Base-by-base conservation (phyloP, 2,113 vertebrate genomes). In the Brachypteracias leptosomus region DNA sequence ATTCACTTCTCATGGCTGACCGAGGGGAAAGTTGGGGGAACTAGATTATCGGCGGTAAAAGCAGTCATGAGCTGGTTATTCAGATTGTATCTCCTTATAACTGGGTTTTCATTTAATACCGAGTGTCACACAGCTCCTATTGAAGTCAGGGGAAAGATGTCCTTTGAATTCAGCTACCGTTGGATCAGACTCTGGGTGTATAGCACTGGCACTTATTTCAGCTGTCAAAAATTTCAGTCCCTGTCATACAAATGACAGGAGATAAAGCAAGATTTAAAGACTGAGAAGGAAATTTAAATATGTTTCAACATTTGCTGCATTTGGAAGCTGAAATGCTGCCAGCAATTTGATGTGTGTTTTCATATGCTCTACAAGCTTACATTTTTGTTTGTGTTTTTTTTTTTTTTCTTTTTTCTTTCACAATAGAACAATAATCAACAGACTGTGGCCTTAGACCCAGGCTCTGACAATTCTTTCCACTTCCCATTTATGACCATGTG, bases 401-500 rank as follows among this genome's bases (percentile, higher is more conserved):
- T 49, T 85, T 94, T 81, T 95, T 90, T 92, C 90, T 82, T 96
- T 96, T 94, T 49, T 85, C 93, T 96, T 91, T 90, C 88, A 91
- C 75, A 94, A 84, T 74, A 93, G 90, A 94, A 93, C 38, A 90
- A 88, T 91, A 94, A 94, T 88, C 95, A 97, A 96, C 90, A 94
- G 72, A 67, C 42, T 90, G 57, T 75, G 93, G 93, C 93, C 90
- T 96, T 92, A 84, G 85, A 75, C 57, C 85, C 4, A 7, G 67
- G 19, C 58, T 81, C 84, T 78, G 73, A 91, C 52, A 84, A 90
- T 92, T 90, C 68, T 90, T 80, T 88, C 72, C 5, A 3, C 49
- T 96, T 80, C 33, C 21, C 44, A 68, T 93, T 94, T 88, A 77
- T 1, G 6, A 63, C 78, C 76, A 67, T n/a, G 85, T 83, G 85